phyloP scores from a whole-genome alignment of 2,888 invertebrate genomes.

The Tachina lurida region DNA sequence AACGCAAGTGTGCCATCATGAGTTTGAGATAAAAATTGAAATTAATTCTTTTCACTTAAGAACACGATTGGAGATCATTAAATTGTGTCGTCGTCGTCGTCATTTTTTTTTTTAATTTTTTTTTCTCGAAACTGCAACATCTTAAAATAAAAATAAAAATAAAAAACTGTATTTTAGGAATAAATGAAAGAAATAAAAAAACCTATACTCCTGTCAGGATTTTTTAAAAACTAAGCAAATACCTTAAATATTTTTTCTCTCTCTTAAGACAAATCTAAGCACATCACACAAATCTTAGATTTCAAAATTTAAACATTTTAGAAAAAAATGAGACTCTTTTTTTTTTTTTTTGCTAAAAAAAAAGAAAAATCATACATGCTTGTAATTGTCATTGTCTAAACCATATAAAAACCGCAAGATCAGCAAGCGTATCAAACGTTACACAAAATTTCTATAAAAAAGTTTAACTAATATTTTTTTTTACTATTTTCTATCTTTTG shows the following conservation, averaged over 20 bases:
- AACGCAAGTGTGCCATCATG: constrained; percentile 77
- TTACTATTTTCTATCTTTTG: constrained; percentile 41
- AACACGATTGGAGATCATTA: constrained; percentile 74
- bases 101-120: constrained; percentile 11
- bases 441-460: constrained; percentile 63
- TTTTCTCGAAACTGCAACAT: constrained; percentile 17
- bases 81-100: constrained; percentile 71
- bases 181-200: constrained; percentile 1
- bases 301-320: constrained; percentile 72
- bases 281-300: constrained; percentile 79
- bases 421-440: constrained; percentile 77
- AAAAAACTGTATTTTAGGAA: neutral
- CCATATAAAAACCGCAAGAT: constrained; percentile 74
- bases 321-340: constrained; percentile 58
- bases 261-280: constrained; percentile 26
- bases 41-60: constrained; percentile 75
- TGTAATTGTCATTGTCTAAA: constrained; percentile 68
- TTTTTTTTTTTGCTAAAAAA: constrained; percentile 16
- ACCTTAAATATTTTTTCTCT: constrained; percentile 24
- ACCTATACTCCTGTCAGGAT: neutral
- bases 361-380: constrained; percentile 32
- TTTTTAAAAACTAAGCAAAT: constrained; percentile 47
- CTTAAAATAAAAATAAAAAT: neutral
- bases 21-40: constrained; percentile 74
- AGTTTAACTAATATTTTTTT: constrained; percentile 29